A percentile compares a stretch with the other conserved stretches of the same genome.
Conservation (phyloP, 2,888 invertebrate species). For the Agrotis puta region DNA sequence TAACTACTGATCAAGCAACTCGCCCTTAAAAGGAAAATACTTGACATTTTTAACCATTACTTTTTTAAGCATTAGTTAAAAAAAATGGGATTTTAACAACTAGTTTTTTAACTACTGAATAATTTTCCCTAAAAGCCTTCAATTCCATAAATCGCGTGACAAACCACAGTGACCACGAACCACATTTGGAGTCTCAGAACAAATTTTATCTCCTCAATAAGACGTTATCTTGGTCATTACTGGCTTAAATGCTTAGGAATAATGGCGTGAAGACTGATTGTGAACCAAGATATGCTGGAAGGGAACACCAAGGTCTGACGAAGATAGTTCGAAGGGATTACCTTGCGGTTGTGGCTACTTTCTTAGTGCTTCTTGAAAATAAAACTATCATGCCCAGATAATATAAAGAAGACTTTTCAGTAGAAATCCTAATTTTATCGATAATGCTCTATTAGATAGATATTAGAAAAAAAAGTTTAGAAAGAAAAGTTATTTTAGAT, state of each 20-base stretch:
- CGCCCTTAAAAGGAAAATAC: too few relatives aligned
- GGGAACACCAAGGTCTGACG: conserved; percentile 15
- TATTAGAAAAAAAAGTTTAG: too few relatives aligned
- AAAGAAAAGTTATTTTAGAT: too few relatives aligned
- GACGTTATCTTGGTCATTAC: conserved; percentile 57
- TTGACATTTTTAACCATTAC: too few relatives aligned
- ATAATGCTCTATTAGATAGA: too few relatives aligned
- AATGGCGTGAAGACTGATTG: conserved; percentile 61
- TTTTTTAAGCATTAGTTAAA: too few relatives aligned
- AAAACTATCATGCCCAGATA: not conserved
- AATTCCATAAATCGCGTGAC: conserved; percentile 33
- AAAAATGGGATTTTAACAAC: too few relatives aligned
- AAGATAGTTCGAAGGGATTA: conserved; percentile 20
- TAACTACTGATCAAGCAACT: too few relatives aligned
- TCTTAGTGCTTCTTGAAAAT: not conserved
- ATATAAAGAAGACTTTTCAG: too few relatives aligned
- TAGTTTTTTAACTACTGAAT: too few relatives aligned
- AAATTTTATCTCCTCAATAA: conserved; percentile 52
- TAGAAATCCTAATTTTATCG: too few relatives aligned
- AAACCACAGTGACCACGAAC: conserved; percentile 15
- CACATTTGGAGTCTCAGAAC: conserved; percentile 35
- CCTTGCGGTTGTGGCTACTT: not conserved
- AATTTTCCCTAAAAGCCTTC: too few relatives aligned
- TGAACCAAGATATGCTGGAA: conserved; percentile 44
- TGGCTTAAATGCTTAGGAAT: conserved; percentile 56